Evolutionary conservation across 2,797 vertebrate genomes (phyloP).

Genomic region (Melopsittacus undulatus): DNA sequence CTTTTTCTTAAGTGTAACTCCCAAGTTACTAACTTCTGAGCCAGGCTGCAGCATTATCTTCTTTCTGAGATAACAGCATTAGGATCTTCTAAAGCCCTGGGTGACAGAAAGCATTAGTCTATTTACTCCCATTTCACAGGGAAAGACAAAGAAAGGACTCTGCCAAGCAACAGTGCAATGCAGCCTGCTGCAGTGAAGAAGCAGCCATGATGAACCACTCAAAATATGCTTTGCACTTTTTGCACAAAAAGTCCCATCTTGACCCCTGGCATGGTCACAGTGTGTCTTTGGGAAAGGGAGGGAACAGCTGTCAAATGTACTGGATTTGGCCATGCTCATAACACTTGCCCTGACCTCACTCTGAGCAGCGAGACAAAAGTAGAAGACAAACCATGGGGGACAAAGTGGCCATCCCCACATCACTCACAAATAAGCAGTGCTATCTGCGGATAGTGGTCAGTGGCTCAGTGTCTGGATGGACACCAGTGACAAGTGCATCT

Average conservation of each 20-base stretch:
- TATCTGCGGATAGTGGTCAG: background rate
- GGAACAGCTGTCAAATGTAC: background rate
- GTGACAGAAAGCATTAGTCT: background rate
- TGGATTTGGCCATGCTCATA: background rate
- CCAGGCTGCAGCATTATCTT: conserved; percentile 17
- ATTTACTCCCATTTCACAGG: background rate
- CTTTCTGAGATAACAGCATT: conserved; percentile 10
- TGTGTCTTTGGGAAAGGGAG: background rate
- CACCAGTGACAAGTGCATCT: background rate
- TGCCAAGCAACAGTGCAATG: background rate
- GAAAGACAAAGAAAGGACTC: background rate
- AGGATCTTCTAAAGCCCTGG: conserved; percentile 9
- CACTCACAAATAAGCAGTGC: background rate
- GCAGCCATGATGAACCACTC: background rate
- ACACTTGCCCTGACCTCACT: background rate
- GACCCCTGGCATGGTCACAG: background rate
- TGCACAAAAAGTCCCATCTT: background rate
- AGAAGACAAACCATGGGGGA: background rate
- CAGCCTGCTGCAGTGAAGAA: background rate
- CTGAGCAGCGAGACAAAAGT: background rate
- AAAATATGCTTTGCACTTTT: background rate
- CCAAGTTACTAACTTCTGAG: background rate
- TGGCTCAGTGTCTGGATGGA: background rate
- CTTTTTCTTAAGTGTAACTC: conserved; percentile 38
- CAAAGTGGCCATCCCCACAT: background rate